Evolutionary conservation across 2,113 vertebrate species (phyloP).

Genomic region (Pseudolaguvia tuberculata): DNA sequence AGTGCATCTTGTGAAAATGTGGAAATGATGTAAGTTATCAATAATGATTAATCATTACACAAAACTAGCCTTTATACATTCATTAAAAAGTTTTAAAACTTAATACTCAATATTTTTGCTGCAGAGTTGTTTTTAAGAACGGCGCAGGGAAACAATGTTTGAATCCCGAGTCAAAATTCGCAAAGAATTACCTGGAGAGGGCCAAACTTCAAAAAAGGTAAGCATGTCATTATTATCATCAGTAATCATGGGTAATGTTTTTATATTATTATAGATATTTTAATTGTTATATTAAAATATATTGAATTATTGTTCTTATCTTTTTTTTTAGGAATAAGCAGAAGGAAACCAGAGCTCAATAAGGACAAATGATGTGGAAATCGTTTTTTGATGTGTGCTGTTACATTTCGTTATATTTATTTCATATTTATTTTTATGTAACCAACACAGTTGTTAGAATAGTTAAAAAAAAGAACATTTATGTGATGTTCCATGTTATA

Average conservation of each 20-base stretch:
- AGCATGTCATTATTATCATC: background rate
- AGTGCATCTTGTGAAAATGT: constrained; percentile 23
- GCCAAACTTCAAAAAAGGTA: constrained; percentile 8
- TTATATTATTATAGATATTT: too few relatives aligned
- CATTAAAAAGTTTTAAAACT: background rate
- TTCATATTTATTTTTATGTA: background rate
- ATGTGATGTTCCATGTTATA: background rate
- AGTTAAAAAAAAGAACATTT: background rate
- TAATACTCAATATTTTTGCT: background rate
- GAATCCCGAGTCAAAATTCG: constrained; percentile 28
- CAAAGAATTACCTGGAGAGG: constrained; percentile 14
- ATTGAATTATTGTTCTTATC: background rate
- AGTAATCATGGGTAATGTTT: background rate
- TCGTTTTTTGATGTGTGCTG: background rate
- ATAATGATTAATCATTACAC: background rate
- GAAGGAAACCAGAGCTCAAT: background rate
- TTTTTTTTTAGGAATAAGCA: background rate
- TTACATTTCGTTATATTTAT: background rate
- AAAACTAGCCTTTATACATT: too few relatives aligned
- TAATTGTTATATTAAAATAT: too few relatives aligned
- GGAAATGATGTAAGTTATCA: constrained; percentile 30
- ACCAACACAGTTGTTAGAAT: too few relatives aligned
- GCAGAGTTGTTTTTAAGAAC: constrained; percentile 30
- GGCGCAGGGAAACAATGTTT: constrained; percentile 15
- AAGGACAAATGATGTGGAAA: background rate